Conservation (phyloP, 2,888 invertebrate species). For the Drosophila pseudotalamancana region DNA sequence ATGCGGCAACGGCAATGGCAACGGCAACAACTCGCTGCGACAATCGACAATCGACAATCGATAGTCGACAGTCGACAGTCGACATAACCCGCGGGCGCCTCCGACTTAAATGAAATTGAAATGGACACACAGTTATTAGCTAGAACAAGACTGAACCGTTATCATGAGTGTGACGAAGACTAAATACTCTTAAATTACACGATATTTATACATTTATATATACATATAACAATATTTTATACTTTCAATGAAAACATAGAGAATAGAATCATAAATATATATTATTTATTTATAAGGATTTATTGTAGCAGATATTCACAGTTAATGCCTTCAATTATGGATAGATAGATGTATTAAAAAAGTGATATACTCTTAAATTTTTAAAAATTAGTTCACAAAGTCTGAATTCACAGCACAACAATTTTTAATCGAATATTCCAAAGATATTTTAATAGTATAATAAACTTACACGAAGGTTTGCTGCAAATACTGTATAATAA, state of each 20-base stretch:
- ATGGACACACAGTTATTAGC: conserved; percentile 69
- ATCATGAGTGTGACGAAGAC: neutral
- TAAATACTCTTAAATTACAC: conserved; percentile 32
- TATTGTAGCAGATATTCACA: too few relatives aligned
- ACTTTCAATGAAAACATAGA: neutral
- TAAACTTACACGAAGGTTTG: too few relatives aligned
- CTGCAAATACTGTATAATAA: too few relatives aligned
- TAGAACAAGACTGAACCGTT: conserved; percentile 16
- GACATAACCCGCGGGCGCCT: conserved; percentile 67
- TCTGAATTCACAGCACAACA: too few relatives aligned
- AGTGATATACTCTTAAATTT: too few relatives aligned
- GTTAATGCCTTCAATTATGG: too few relatives aligned
- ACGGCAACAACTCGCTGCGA: conserved; percentile 36
- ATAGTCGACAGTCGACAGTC: conserved; percentile 53
- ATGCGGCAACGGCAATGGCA: conserved; percentile 22
- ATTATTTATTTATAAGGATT: neutral
- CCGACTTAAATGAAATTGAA: conserved; percentile 72
- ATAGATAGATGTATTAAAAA: too few relatives aligned
- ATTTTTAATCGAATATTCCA: too few relatives aligned
- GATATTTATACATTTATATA: too few relatives aligned
- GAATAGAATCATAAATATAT: neutral
- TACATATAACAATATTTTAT: neutral
- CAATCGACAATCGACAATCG: conserved; percentile 52
- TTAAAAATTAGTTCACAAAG: too few relatives aligned
- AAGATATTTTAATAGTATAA: too few relatives aligned